Percentiles rank a stretch among this genome's conserved stretches.
Evolutionary conservation across 2,888 invertebrate species (phyloP).

Genomic region (Drosophila anceps): DNA sequence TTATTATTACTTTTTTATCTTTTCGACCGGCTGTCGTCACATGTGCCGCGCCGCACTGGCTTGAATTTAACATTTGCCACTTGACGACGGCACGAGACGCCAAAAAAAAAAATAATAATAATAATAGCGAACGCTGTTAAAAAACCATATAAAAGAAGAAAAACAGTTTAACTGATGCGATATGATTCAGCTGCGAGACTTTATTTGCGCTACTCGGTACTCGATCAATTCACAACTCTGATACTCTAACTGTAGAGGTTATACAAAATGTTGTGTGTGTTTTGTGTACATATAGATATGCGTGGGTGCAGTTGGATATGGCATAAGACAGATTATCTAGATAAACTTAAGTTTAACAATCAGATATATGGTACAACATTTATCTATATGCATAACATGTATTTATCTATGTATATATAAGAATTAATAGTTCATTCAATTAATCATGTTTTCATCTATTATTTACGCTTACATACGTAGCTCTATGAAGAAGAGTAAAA

Average conservation of each 20-base stretch:
- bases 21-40: constrained; percentile 22
- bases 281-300: not conserved
- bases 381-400: not conserved
- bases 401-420: not conserved
- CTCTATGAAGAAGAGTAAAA: too few species aligned
- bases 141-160: constrained; percentile 3
- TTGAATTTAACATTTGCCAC: constrained; percentile 58
- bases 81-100: constrained; percentile 51
- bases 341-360: not conserved
- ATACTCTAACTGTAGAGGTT: constrained; percentile 3
- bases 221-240: constrained; percentile 23
- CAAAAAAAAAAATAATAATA: constrained; percentile 23
- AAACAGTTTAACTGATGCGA: constrained; percentile 20
- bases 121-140: constrained; percentile 13
- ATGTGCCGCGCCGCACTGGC: constrained; percentile 43
- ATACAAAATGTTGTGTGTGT: not conserved
- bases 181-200: constrained; percentile 49
- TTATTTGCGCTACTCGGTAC: constrained; percentile 34
- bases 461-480: not conserved
- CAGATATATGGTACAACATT: not conserved
- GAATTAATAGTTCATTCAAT: not conserved
- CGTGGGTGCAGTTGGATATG: not conserved
- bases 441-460: not conserved
- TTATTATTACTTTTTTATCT: constrained; percentile 20
- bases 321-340: not conserved